Evolutionary conservation across 2,888 invertebrate genomes (phyloP).

Genomic region (Pristionchus mayeri): DNA sequence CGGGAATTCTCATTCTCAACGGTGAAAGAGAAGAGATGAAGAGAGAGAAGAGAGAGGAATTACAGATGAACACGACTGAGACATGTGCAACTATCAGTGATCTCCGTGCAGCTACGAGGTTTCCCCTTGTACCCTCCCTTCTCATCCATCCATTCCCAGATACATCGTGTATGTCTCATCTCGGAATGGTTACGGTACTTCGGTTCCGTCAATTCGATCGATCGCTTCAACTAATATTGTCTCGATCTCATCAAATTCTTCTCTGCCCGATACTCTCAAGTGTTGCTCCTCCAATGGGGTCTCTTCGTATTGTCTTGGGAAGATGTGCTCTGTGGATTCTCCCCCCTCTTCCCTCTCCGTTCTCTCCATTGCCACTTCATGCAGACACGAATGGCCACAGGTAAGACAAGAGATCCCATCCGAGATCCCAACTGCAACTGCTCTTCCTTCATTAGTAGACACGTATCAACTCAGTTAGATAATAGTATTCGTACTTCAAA

Average conservation of each 20-base stretch:
- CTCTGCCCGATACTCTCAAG: conserved; percentile 58
- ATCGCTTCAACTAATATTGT: conserved; percentile 66
- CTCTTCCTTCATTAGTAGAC: too few species aligned
- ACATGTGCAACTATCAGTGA: conserved; percentile 81
- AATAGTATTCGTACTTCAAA: too few species aligned
- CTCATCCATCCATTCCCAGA: conserved; percentile 76
- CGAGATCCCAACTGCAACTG: too few species aligned
- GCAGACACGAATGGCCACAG: conserved; percentile 65
- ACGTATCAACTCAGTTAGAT: too few species aligned
- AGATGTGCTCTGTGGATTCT: conserved; percentile 62
- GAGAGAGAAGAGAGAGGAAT: too few species aligned
- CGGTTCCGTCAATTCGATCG: conserved; percentile 62
- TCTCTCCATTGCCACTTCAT: conserved; percentile 66
- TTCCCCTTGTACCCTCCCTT: conserved; percentile 86
- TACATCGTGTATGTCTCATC: conserved; percentile 89
- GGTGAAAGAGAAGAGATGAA: too few species aligned
- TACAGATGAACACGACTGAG: conserved; percentile 83
- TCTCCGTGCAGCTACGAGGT: conserved; percentile 82
- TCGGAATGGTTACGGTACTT: conserved; percentile 83
- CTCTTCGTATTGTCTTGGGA: conserved; percentile 58
- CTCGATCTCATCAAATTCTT: conserved; percentile 55
- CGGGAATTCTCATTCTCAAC: conserved; percentile 58
- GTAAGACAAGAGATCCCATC: conserved; percentile 50
- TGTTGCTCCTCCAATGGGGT: conserved; percentile 64
- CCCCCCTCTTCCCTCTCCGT: conserved; percentile 60